Evolutionary conservation across 1,140 invertebrate species (phyloP).

Genomic region (Manduca sexta): DNA sequence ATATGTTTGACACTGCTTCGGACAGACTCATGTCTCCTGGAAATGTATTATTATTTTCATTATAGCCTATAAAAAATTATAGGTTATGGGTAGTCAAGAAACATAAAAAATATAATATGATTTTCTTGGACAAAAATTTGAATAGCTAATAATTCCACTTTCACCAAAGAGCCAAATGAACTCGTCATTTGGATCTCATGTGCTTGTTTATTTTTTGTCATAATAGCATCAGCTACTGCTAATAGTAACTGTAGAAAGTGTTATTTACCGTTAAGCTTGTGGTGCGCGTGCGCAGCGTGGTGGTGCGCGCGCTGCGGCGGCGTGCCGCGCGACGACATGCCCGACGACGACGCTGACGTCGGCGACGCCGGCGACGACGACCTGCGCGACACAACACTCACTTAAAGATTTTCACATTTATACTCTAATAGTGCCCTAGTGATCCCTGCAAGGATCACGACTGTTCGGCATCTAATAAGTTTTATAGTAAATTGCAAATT

Average conservation of each 20-base stretch:
- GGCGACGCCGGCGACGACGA: conserved; percentile 85
- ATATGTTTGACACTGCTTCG: conserved; percentile 89
- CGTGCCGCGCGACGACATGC: conserved; percentile 78
- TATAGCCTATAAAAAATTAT: neutral
- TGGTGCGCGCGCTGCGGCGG: conserved; percentile 33
- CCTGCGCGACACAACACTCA: conserved; percentile 33
- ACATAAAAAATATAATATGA: no score
- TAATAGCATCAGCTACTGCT: no score
- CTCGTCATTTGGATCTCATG: no score
- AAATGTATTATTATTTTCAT: conserved; percentile 7
- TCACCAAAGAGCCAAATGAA: no score
- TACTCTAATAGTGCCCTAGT: no score
- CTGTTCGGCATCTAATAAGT: no score
- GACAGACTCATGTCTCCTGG: conserved; percentile 81
- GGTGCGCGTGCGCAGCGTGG: conserved; percentile 11
- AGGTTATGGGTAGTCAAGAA: no score
- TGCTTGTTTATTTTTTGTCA: no score
- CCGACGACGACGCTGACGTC: conserved; percentile 88
- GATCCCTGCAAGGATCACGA: no score
- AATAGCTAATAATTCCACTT: no score
- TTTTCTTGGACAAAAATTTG: no score
- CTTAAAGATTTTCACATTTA: neutral
- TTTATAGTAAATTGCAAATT: no score
- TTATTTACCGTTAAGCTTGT: conserved; percentile 45
- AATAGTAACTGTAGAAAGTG: neutral